Base-by-base conservation (phyloP, 2,888 invertebrate species). In the Chloroclysta siterata region DNA sequence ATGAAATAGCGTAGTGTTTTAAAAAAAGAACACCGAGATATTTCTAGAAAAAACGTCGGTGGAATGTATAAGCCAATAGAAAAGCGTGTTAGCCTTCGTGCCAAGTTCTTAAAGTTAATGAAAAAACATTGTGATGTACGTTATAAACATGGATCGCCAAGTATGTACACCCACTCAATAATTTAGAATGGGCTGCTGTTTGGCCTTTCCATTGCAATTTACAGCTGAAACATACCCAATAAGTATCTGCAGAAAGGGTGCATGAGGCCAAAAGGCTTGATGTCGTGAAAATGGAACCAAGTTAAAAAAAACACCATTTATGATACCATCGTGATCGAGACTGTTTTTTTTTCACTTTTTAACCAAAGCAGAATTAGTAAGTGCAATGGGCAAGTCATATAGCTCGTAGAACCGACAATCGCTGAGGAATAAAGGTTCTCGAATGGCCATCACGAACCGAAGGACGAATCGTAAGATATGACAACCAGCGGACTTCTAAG, bases 191-290 rank as follows among this genome's bases (percentile, higher is more conserved):
- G 63, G 68, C 68, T 66, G 68, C 71, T 78, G 53, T 63, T 83
- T 83, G 83, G 83, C 82, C 71, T 80, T 76, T 82, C 82, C 83
- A 83, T 78, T 79, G 51, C 51, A 42, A 42, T 58, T 57, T 51
- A 58, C 39, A 22, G 11, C 39, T 48, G 28, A 48, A 36, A 28
- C 15, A 41, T 47, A 36, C 14, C 14, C 33, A 50, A 11, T 13
- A n/a, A 28, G 22, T 47, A 50, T 28, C 14, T 56, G 39, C 48
- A 41, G 41, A 50, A 57, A 41, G 22, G 50, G 50, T 15, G 28
- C 41, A 57, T 29, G 42, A 42, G 41, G 15, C 50, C 57, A 50
- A 50, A 47, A 56, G 17, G 46, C 46, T 11, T 46, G 44, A 33
- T 33, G 46, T 15, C 17, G 11, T 17, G n/a, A 50, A 50, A 50